phyloP scores from a whole-genome alignment of 2,113 vertebrate species.

The Chelonoidis abingdonii region DNA sequence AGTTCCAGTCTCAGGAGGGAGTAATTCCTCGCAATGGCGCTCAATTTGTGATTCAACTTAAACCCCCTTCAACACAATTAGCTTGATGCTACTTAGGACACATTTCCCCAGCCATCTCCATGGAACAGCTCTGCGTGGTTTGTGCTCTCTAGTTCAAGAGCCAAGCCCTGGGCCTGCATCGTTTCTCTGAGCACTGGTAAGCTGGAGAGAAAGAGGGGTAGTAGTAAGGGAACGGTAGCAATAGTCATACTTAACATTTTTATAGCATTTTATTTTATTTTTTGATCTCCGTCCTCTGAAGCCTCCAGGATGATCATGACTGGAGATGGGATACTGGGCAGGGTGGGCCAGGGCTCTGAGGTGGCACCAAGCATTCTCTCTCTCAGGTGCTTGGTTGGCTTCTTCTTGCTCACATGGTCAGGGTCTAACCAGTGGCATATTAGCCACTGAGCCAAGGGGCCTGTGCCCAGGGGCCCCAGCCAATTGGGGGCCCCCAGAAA shows the following conservation, averaged over 20 bases:
- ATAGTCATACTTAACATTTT: not conserved
- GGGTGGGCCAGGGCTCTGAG: not conserved
- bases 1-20: not conserved
- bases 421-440: not conserved
- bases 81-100: not conserved
- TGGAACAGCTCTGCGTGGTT: not conserved
- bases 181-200: not conserved
- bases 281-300: not conserved
- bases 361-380: not conserved
- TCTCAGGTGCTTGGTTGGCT: not conserved
- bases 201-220: accelerated
- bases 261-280: not conserved
- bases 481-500: too few relatives aligned
- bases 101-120: not conserved
- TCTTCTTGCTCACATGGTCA: not conserved
- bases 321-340: not conserved
- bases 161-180: not conserved
- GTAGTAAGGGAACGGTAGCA: not conserved
- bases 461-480: too few relatives aligned
- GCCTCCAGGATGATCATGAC: not conserved
- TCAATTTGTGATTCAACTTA: not conserved
- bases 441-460: too few relatives aligned
- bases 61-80: accelerated
- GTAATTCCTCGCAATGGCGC: accelerated
- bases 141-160: not conserved